A percentile compares a stretch with the other conserved stretches of the same genome.
These are phyloP conservation scores for Clostera curtula DNA, from an alignment of 2,888 invertebrate genomes.

Conservation along the genomic window DNA sequence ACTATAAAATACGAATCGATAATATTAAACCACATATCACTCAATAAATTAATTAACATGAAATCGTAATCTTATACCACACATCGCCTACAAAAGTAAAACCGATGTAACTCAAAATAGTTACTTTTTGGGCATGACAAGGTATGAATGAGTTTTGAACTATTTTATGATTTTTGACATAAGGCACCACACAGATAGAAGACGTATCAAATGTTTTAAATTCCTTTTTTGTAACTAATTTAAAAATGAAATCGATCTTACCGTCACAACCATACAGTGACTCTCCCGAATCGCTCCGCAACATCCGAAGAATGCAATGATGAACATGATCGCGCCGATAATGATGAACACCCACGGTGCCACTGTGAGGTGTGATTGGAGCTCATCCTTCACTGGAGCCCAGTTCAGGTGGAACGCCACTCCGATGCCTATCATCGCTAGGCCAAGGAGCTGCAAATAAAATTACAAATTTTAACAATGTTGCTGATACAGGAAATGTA, in stretches of 20 bases:
- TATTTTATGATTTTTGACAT: too few relatives aligned
- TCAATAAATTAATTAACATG: too few relatives aligned
- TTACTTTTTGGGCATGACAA: slow-evolving; percentile 1
- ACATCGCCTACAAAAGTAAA: too few relatives aligned
- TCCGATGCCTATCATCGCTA: slow-evolving; percentile 80
- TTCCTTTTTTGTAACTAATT: too few relatives aligned
- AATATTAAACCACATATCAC: too few relatives aligned
- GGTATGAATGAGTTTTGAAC: too few relatives aligned
- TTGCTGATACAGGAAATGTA: too few relatives aligned
- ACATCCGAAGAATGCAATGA: slow-evolving; percentile 92
- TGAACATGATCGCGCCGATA: slow-evolving; percentile 81
- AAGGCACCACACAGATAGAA: too few relatives aligned
- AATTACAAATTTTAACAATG: too few relatives aligned
- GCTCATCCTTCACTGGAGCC: slow-evolving; percentile 58
- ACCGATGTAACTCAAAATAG: background rate
- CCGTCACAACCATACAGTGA: slow-evolving; percentile 90
- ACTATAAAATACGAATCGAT: slow-evolving; percentile 66
- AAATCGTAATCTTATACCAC: too few relatives aligned
- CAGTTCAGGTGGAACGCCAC: slow-evolving; percentile 77
- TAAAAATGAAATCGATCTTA: slow-evolving; percentile 56
- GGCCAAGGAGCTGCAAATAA: slow-evolving; percentile 79
- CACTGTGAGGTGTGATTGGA: slow-evolving; percentile 63
- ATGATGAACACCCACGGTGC: slow-evolving; percentile 80
- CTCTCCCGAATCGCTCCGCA: slow-evolving; percentile 93
- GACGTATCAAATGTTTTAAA: too few relatives aligned